A percentile compares a stretch with the other conserved stretches of the same genome.
These are phyloP conservation scores for Sympetrum striolatum DNA, from an alignment of 2,888 invertebrate genomes.

Conservation along the genomic window DNA sequence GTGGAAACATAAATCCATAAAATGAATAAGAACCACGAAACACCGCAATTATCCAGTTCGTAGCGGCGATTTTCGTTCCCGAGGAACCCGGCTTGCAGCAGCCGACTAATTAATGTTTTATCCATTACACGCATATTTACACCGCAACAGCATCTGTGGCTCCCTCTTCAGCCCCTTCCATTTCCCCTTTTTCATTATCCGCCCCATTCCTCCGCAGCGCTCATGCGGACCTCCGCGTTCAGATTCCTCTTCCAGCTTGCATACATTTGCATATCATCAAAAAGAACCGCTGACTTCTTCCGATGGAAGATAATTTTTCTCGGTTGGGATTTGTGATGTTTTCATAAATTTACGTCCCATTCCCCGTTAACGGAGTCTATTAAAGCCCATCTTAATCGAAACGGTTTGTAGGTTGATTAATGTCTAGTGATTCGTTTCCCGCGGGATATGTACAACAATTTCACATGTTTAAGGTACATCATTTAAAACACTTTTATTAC, in stretches of 20 bases:
- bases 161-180: not conserved
- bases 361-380: no score
- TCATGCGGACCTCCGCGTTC: not conserved
- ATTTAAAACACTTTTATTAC: no score
- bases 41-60: not conserved
- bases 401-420: no score
- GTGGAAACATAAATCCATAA: not conserved
- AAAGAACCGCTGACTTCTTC: not conserved
- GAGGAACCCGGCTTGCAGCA: not conserved
- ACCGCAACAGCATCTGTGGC: not conserved
- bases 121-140: not conserved
- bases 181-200: not conserved
- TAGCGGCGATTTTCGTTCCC: not conserved
- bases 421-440: no score
- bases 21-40: not conserved
- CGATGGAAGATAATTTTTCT: not conserved
- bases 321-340: not conserved
- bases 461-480: no score
- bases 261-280: not conserved
- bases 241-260: not conserved
- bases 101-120: not conserved
- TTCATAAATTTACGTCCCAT: no score
- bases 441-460: no score
- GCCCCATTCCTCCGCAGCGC: not conserved
- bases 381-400: no score